Evolutionary conservation across 2,113 vertebrate species (phyloP).

Genomic region (Dissostichus mawsoni): DNA sequence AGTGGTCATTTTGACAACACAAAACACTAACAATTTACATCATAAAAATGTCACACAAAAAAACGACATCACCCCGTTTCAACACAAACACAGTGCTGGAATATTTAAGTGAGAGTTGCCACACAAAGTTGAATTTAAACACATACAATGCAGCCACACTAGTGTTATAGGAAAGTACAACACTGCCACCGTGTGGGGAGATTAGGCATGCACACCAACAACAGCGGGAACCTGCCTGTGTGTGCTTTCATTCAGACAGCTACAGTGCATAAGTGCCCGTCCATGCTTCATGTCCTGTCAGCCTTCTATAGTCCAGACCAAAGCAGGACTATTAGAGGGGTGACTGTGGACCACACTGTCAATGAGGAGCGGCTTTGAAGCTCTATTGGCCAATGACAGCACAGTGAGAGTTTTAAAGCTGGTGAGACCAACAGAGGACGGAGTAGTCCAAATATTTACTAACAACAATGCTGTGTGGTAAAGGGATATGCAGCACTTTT

Average conservation of each 20-base stretch:
- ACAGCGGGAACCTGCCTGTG: slow-evolving; percentile 35
- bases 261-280: slow-evolving; percentile 28
- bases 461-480: slow-evolving; percentile 73
- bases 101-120: neutral
- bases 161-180: slow-evolving; percentile 32
- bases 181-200: slow-evolving; percentile 67
- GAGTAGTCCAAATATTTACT: slow-evolving; percentile 74
- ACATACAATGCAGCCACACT: slow-evolving; percentile 20
- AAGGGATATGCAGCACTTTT: slow-evolving; percentile 4
- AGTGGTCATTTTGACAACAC: neutral
- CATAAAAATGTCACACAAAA: slow-evolving; percentile 13
- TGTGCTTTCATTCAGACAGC: slow-evolving; percentile 29
- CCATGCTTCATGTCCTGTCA: slow-evolving; percentile 66
- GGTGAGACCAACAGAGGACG: slow-evolving; percentile 11
- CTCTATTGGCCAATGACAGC: slow-evolving; percentile 24
- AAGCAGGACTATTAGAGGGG: slow-evolving; percentile 63
- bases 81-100: slow-evolving; percentile 22
- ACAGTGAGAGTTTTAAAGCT: slow-evolving; percentile 17
- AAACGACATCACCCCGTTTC: slow-evolving; percentile 23
- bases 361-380: slow-evolving; percentile 52
- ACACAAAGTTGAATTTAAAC: slow-evolving; percentile 8
- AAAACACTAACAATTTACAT: slow-evolving; percentile 8
- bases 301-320: slow-evolving; percentile 73
- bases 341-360: slow-evolving; percentile 31
- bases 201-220: slow-evolving; percentile 57